Evolutionary conservation across 2,888 invertebrate genomes (phyloP).

Genomic region (Hydraecia micacea): DNA sequence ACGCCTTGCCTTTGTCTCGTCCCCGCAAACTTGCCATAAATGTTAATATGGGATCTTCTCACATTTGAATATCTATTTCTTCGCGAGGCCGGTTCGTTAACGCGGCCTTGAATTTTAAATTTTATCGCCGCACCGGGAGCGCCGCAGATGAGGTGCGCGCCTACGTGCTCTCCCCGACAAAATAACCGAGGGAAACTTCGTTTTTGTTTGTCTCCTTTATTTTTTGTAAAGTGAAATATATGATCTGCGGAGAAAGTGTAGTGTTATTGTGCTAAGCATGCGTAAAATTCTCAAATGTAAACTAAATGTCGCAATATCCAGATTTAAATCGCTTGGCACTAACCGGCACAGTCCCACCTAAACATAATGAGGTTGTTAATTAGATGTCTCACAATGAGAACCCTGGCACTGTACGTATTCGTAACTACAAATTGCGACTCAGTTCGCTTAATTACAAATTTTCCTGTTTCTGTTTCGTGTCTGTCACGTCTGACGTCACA

Average conservation of each 20-base stretch:
- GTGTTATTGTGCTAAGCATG: conserved; percentile 22
- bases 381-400: conserved; percentile 58
- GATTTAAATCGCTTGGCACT: conserved; percentile 32
- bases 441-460: conserved; percentile 75
- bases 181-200: conserved; percentile 84
- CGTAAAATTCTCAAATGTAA: conserved; percentile 8
- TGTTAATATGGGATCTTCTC: conserved; percentile 90
- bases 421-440: conserved; percentile 56
- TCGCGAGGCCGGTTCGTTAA: conserved; percentile 90
- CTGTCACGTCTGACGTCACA: conserved; percentile 61
- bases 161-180: conserved; percentile 88
- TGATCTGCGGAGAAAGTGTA: conserved; percentile 65
- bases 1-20: conserved; percentile 85
- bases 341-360: conserved; percentile 4
- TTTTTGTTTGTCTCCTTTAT: conserved; percentile 83
- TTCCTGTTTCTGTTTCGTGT: conserved; percentile 67
- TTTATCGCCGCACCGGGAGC: conserved; percentile 88
- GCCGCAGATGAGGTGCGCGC: conserved; percentile 89
- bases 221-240: conserved; percentile 77
- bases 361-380: conserved; percentile 55
- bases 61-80: conserved; percentile 91
- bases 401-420: conserved; percentile 36
- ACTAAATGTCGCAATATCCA: conserved; percentile 1
- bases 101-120: conserved; percentile 91
- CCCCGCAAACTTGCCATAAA: conserved; percentile 90